Base-by-base conservation (phyloP, 1,140 invertebrate species). In the Drosophila leontia region DNA sequence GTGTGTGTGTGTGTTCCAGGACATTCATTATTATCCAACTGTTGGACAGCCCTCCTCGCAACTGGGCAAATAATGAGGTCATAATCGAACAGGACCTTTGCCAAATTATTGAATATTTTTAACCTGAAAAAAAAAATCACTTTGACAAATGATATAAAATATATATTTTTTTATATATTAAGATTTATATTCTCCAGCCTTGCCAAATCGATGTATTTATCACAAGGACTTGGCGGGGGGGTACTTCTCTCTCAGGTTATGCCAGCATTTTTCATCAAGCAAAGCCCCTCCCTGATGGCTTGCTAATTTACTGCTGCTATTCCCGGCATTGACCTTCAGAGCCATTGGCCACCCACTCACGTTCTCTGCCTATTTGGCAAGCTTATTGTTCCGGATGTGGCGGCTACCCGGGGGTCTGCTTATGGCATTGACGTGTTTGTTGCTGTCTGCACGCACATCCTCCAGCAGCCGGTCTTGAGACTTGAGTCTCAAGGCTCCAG, bases 141-240 rank as follows among this genome's bases (percentile, higher is more conserved):
- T 34, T 50, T 48, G 48, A 62, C 39, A 61, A 71, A 65, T 72
- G 9, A 34, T 32, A 26, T 6, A 11, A 17, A 13, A 13, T 12
- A 19, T 34, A 50, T 50, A 32, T 50, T 8, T 26, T 4, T 26
- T 7, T 47, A 26, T 47, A n/a, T 50, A 51, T 34, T 6, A 29
- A 29, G 23, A 23, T 23, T 23, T 23, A 29, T 29, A 29, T 29
- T 6, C 26, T 29, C 5, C 26, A n/a, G 37, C 26, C 39, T 8
- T 23, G 19, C n/a, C 32, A 69, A 82, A 82, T 82, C 75, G 80
- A 82, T 82, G 63, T 63, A 83, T 82, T 68, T 61, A 55, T 83
- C 59, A 74, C 41, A 41, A 35, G 37, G 23, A 23, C 42, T 23
- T 44, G 1, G 15, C 2, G 12, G 17, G 12, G 12, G 12, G 7